Percentiles rank a stretch among this genome's conserved stretches.
Evolutionary conservation across 2,797 vertebrate genomes (phyloP).

Genomic region (Eleutherodactylus coqui): DNA sequence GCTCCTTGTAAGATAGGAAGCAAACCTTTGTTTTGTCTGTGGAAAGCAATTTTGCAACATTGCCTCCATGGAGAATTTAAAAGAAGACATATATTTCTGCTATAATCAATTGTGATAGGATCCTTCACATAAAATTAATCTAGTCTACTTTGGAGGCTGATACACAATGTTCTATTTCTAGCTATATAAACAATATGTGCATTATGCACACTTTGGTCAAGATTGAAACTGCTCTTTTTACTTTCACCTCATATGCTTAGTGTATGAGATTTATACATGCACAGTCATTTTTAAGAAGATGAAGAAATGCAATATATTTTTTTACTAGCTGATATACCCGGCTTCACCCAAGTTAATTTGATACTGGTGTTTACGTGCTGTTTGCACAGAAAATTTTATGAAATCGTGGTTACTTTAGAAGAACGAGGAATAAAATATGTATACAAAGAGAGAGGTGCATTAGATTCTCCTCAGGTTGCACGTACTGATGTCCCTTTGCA

Average conservation of each 20-base stretch:
- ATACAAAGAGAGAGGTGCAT: too few species aligned
- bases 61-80: constrained; percentile 61
- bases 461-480: too few species aligned
- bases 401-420: too few species aligned
- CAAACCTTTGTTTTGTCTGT: constrained; percentile 61
- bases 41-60: constrained; percentile 62
- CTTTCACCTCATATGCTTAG: constrained; percentile 48
- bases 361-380: too few species aligned
- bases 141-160: constrained; percentile 54
- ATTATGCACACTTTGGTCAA: constrained; percentile 34
- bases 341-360: too few species aligned
- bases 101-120: constrained; percentile 61
- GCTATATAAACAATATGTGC: constrained; percentile 57
- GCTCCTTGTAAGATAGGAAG: constrained; percentile 57
- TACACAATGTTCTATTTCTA: constrained; percentile 46
- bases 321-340: too few species aligned
- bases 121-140: constrained; percentile 63
- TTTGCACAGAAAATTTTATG: too few species aligned
- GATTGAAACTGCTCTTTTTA: constrained; percentile 55
- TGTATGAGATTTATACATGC: not conserved
- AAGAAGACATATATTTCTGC: constrained; percentile 62
- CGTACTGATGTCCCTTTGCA: too few species aligned
- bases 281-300: too few species aligned
- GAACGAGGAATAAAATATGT: too few species aligned
- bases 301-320: too few species aligned